Conservation (phyloP, 2,888 invertebrate species). For the Drosophila falleni region DNA sequence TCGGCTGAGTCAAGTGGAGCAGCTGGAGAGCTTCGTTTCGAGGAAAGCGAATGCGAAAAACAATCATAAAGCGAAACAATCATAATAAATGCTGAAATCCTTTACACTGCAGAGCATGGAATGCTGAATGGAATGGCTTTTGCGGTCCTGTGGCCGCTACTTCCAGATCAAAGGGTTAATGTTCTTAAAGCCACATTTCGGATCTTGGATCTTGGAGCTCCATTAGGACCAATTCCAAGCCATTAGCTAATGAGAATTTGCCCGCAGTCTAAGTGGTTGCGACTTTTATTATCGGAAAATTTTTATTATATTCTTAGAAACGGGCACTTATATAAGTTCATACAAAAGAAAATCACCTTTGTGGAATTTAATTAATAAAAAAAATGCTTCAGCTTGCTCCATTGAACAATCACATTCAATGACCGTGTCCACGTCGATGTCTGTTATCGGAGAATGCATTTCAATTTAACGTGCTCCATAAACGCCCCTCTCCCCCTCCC, state of each 20-base stretch:
- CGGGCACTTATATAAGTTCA: not conserved
- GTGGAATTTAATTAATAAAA: constrained; percentile 76
- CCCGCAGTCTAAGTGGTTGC: constrained; percentile 14
- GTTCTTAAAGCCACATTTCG: constrained; percentile 36
- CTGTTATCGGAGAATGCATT: constrained; percentile 66
- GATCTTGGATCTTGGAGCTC: not conserved
- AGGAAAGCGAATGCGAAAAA: constrained; percentile 5
- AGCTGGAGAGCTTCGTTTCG: constrained; percentile 1
- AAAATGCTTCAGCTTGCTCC: constrained; percentile 51
- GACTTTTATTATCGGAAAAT: constrained; percentile 38
- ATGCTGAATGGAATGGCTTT: constrained; percentile 53
- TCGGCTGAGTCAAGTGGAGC: not conserved
- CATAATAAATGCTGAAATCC: constrained; percentile 68
- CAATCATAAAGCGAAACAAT: constrained; percentile 66
- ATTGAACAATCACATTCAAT: constrained; percentile 66
- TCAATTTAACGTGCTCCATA: constrained; percentile 65
- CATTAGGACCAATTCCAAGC: constrained; percentile 39
- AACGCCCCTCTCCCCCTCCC: constrained; percentile 7
- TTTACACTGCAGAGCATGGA: constrained; percentile 24
- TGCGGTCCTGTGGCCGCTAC: constrained; percentile 45
- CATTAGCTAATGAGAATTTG: constrained; percentile 73
- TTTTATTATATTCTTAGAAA: constrained; percentile 35
- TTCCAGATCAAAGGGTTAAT: constrained; percentile 14
- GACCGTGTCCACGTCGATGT: constrained; percentile 16
- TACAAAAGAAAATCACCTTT: constrained; percentile 52